These are phyloP conservation scores for Harpalus rufipes DNA, from an alignment of 2,888 invertebrate genomes.

Conservation along the genomic window DNA sequence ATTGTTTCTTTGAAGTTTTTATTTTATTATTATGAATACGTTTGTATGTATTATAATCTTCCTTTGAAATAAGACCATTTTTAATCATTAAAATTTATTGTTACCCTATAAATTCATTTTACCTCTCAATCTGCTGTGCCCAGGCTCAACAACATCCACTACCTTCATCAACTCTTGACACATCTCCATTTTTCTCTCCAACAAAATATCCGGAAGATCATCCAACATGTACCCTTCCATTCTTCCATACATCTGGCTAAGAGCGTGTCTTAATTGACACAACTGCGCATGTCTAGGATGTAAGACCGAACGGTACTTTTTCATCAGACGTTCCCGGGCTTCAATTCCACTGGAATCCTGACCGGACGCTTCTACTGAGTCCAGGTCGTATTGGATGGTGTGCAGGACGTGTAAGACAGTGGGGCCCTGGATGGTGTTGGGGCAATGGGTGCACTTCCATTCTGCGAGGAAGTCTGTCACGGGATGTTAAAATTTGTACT, in stretches of 20 bases:
- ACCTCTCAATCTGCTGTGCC: slow-evolving; percentile 88
- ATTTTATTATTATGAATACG: too few species aligned
- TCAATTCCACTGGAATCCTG: slow-evolving; percentile 82
- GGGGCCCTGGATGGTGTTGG: slow-evolving; percentile 81
- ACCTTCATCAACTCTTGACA: slow-evolving; percentile 85
- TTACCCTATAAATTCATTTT: slow-evolving; percentile 31
- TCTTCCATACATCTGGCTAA: slow-evolving; percentile 89
- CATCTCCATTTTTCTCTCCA: slow-evolving; percentile 87
- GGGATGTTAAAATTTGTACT: neutral
- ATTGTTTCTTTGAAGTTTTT: too few species aligned
- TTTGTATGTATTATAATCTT: too few species aligned
- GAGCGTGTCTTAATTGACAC: slow-evolving; percentile 83
- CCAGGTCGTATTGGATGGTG: slow-evolving; percentile 84
- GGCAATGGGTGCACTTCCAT: slow-evolving; percentile 86
- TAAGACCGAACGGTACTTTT: slow-evolving; percentile 84
- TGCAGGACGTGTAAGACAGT: slow-evolving; percentile 82
- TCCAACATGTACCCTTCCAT: slow-evolving; percentile 85
- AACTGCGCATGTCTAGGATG: slow-evolving; percentile 89
- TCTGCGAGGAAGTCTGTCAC: slow-evolving; percentile 79
- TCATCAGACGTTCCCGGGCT: slow-evolving; percentile 81
- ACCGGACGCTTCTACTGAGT: slow-evolving; percentile 81
- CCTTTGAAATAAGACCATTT: too few species aligned
- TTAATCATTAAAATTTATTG: too few species aligned
- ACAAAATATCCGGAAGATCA: slow-evolving; percentile 85
- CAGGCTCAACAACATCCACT: slow-evolving; percentile 87